Percentiles rank a stretch among this genome's conserved stretches.
Conservation (phyloP, 1,140 invertebrate species). For the Musca domestica region DNA sequence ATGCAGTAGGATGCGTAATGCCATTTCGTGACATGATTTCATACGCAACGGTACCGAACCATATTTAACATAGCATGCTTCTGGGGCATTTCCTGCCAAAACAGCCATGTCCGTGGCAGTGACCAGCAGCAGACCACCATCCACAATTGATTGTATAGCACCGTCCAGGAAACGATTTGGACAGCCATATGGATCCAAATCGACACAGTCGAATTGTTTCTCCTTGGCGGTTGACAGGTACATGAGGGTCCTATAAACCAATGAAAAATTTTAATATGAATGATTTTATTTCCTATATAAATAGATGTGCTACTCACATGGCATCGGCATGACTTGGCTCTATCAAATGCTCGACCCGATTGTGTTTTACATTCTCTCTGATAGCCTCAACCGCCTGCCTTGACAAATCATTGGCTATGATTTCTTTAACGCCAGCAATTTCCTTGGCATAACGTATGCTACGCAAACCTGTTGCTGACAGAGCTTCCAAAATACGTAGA, state of each 20-base stretch:
- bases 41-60: slow-evolving; percentile 84
- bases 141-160: slow-evolving; percentile 77
- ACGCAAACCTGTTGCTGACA: slow-evolving; percentile 87
- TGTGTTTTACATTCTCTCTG: slow-evolving; percentile 75
- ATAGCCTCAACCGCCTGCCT: slow-evolving; percentile 83
- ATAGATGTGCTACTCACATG: slow-evolving; percentile 59
- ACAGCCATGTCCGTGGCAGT: slow-evolving; percentile 99
- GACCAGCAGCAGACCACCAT: slow-evolving; percentile 83
- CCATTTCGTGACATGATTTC: slow-evolving; percentile 95
- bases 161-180: slow-evolving; percentile 90
- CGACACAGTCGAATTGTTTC: slow-evolving; percentile 85
- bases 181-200: slow-evolving; percentile 97
- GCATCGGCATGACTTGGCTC: slow-evolving; percentile 77
- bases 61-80: slow-evolving; percentile 92
- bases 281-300: not conserved
- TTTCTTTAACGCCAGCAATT: slow-evolving; percentile 74
- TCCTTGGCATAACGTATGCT: slow-evolving; percentile 97
- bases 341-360: slow-evolving; percentile 75
- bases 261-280: not conserved
- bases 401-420: slow-evolving; percentile 96
- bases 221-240: slow-evolving; percentile 66
- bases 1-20: slow-evolving; percentile 87
- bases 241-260: slow-evolving; percentile 71
- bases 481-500: slow-evolving; percentile 82
- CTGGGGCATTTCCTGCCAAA: slow-evolving; percentile 90